Evolutionary conservation across 2,797 vertebrate genomes (phyloP), one percentile per base, ranked within the genome.

Genomic region (Chelon labrosus): DNA sequence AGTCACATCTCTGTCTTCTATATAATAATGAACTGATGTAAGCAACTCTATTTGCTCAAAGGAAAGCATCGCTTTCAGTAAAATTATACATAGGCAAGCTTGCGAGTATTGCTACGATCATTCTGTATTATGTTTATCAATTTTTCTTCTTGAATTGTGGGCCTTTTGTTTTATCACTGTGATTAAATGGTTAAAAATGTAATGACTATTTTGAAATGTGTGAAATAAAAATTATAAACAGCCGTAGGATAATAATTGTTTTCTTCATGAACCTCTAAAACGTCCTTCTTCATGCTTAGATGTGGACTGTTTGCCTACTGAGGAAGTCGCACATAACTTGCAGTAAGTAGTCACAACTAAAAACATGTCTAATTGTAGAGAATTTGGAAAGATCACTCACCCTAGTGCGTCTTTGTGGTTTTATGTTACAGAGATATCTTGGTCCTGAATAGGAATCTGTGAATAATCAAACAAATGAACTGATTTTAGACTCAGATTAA

Each of bases 401-500:
- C 1, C 13, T 44, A 60, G n/a, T n/a, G 22, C 16, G 25, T 4
- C 22, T 47, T 19, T 58, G 3, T 39, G 31, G 22, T 52, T 73
- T 66, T 13, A 37, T 31, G 31, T 5, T 39, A 57, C 47, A 57
- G 2, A 67, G 4, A 25, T 5, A 54, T 5, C 14, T 17, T 39
- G 16, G 37, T 59, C 60, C 11, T 41, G 20, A 55, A 65, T 57
- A 17, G 49, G 3, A 63, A 42, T 47, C 10, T 25, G n/a, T 27
- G 19, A 27, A 55, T n/a, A 19, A 56, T 68, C 22, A 57, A 67
- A 73, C n/a, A 64, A 56, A n/a, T 44, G 37, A 67, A 61, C 16
- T 13, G 13, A 80, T 61, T 63, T 63, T 38, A 50, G 65, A 52
- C 44, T 63, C 22, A 54, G 20, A 46, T 22, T 54, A 64, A 51